Evolutionary conservation across 2,888 invertebrate species (phyloP).

Genomic region (Alcis repandata): DNA sequence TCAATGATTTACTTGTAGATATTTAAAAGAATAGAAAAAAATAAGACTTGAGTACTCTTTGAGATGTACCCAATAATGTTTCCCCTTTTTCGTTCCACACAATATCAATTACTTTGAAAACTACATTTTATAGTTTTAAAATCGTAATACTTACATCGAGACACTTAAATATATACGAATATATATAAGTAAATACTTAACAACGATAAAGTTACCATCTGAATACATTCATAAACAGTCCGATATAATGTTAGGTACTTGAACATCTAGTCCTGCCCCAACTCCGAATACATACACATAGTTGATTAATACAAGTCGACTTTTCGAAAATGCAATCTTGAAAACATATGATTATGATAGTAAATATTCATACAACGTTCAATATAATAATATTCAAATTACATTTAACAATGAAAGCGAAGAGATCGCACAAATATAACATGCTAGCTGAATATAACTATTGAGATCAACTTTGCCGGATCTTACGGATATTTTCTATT

Average conservation of each 20-base stretch:
- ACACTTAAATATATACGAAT: slow-evolving; percentile 65
- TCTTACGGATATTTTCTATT: slow-evolving; percentile 55
- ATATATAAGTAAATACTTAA: slow-evolving; percentile 75
- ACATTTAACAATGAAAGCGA: slow-evolving; percentile 83
- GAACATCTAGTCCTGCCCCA: slow-evolving; percentile 66
- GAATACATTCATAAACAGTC: slow-evolving; percentile 68
- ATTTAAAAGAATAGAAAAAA: slow-evolving; percentile 50
- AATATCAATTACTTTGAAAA: slow-evolving; percentile 54
- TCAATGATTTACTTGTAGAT: slow-evolving; percentile 6
- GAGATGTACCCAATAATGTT: slow-evolving; percentile 42
- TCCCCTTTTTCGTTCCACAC: slow-evolving; percentile 28
- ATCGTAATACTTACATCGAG: slow-evolving; percentile 69
- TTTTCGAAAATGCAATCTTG: slow-evolving; percentile 67
- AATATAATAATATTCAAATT: slow-evolving; percentile 72
- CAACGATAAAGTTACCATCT: slow-evolving; percentile 76
- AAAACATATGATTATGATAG: slow-evolving; percentile 67
- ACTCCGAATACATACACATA: slow-evolving; percentile 52
- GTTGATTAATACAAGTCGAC: slow-evolving; percentile 46
- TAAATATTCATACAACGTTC: slow-evolving; percentile 70
- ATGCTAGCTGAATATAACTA: slow-evolving; percentile 62
- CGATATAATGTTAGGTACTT: slow-evolving; percentile 53
- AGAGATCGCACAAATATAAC: slow-evolving; percentile 65
- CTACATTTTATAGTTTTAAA: slow-evolving; percentile 62
- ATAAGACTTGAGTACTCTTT: slow-evolving; percentile 35
- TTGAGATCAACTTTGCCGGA: slow-evolving; percentile 56